Evolutionary conservation across 2,888 invertebrate genomes (phyloP).

Genomic region (Sphaeridia pumilis): DNA sequence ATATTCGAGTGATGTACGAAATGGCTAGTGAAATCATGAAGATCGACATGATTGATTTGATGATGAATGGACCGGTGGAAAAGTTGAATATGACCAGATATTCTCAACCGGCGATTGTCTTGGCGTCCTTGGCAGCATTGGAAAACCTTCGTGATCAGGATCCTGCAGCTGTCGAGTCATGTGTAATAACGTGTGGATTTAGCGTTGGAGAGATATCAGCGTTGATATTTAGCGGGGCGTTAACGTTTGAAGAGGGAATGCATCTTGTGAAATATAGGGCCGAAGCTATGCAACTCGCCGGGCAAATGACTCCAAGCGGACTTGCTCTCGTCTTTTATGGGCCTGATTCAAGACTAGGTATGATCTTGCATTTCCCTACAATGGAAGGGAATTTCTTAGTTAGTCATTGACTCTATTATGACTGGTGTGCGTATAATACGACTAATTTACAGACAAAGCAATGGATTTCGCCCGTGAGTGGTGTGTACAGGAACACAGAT

Average conservation of each 20-base stretch:
- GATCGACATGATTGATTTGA: constrained; percentile 72
- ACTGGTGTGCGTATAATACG: too few relatives aligned
- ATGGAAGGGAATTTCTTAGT: too few relatives aligned
- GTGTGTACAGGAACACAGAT: constrained; percentile 49
- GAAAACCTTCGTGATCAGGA: constrained; percentile 71
- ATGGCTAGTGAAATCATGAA: constrained; percentile 69
- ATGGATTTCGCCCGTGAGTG: constrained; percentile 55
- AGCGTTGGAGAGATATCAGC: constrained; percentile 91
- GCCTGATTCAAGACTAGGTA: constrained; percentile 55
- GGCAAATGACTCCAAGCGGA: constrained; percentile 59
- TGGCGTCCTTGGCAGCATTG: constrained; percentile 77
- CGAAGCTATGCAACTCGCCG: constrained; percentile 78
- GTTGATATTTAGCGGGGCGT: constrained; percentile 70
- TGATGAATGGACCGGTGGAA: constrained; percentile 65
- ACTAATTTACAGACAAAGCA: constrained; percentile 45
- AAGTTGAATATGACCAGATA: constrained; percentile 64
- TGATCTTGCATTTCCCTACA: too few relatives aligned
- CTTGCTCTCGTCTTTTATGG: constrained; percentile 70
- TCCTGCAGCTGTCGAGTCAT: constrained; percentile 64
- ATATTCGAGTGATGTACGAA: constrained; percentile 65
- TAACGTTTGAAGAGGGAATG: constrained; percentile 70
- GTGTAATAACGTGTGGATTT: constrained; percentile 79
- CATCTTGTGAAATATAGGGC: constrained; percentile 66
- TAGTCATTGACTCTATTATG: too few relatives aligned
- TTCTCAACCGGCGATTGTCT: constrained; percentile 79